A percentile compares a stretch with the other conserved stretches of the same genome.
phyloP scores from a whole-genome alignment of 2,113 vertebrate genomes.

The Colinus virginianus region DNA sequence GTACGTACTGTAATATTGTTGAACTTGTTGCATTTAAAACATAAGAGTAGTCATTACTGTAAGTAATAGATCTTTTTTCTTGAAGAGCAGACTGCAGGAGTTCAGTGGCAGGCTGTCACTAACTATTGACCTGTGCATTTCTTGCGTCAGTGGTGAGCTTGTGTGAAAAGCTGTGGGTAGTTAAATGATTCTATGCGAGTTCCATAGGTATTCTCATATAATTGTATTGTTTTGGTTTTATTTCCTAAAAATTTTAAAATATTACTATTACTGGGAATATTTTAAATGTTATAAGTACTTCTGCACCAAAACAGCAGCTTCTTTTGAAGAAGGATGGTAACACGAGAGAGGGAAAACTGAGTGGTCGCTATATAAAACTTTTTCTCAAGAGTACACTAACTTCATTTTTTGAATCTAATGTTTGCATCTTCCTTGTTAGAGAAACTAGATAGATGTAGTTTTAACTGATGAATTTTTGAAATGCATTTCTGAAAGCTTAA shows the following conservation, averaged over 20 bases:
- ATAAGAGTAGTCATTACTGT: background rate
- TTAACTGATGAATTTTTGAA: slow-evolving; percentile 33
- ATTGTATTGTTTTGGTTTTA: background rate
- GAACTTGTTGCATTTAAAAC: background rate
- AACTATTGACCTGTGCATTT: background rate
- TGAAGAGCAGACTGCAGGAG: background rate
- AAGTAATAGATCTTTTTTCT: background rate
- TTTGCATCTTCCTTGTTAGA: slow-evolving; percentile 30
- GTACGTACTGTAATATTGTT: background rate
- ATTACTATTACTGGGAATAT: background rate
- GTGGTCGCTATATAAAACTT: background rate
- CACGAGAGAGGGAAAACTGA: background rate
- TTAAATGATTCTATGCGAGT: background rate
- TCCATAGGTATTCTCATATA: background rate
- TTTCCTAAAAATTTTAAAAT: background rate
- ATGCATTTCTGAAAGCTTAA: background rate
- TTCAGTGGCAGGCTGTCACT: background rate
- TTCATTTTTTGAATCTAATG: slow-evolving; percentile 22
- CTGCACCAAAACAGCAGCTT: background rate
- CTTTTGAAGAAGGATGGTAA: background rate
- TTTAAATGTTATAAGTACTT: background rate
- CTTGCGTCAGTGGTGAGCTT: background rate
- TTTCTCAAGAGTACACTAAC: slow-evolving; percentile 7
- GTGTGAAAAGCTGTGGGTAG: background rate
- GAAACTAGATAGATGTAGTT: background rate